phyloP scores from a whole-genome alignment of 1,140 invertebrate genomes.

The Pinna nobilis region DNA sequence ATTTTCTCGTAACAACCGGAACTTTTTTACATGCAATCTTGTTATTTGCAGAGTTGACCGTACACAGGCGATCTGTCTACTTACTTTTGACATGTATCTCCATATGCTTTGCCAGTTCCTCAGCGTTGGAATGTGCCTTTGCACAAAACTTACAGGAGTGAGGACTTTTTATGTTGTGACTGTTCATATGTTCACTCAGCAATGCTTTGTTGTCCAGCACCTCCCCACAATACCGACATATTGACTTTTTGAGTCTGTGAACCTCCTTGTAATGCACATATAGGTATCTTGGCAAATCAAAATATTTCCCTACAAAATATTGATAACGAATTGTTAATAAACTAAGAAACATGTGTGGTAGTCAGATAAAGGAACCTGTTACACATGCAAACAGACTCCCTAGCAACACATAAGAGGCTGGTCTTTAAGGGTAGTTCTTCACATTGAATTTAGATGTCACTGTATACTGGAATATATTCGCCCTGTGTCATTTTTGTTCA shows the following conservation, averaged over 20 bases:
- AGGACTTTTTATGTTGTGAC: not conserved
- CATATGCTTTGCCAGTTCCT: constrained; percentile 14
- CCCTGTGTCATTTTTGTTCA: no score
- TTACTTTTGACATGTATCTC: constrained; percentile 5
- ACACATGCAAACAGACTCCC: no score
- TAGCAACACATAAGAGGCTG: no score
- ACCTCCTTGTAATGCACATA: constrained; percentile 11
- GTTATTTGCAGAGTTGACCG: no score
- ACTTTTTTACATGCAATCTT: no score
- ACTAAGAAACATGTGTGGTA: no score
- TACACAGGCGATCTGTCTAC: not conserved
- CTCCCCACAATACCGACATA: constrained; percentile 3
- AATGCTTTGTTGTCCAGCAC: not conserved
- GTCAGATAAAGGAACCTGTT: no score
- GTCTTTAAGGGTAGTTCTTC: no score
- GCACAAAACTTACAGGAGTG: constrained; percentile 5
- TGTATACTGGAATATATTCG: no score
- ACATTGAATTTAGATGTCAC: no score
- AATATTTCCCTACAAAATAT: constrained; percentile 3
- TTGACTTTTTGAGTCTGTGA: constrained; percentile 1
- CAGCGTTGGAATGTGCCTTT: not conserved
- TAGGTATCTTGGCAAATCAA: constrained; percentile 14
- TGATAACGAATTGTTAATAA: not conserved
- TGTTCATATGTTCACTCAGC: not conserved
- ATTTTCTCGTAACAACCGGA: no score